Evolutionary conservation across 2,888 invertebrate genomes (phyloP).

Genomic region (Aplocera efformata): DNA sequence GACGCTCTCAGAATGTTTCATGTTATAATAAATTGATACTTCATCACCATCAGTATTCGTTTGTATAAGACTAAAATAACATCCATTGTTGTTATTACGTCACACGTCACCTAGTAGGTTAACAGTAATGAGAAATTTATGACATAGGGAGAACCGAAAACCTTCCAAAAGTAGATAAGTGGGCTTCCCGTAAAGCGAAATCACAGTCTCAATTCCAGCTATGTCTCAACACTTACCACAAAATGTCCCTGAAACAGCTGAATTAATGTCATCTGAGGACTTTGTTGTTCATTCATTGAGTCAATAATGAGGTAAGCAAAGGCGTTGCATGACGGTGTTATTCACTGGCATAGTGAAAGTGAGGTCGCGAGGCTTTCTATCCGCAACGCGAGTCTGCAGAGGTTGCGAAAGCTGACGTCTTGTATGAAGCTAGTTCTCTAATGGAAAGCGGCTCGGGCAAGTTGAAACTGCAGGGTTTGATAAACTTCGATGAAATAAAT

Average conservation of each 20-base stretch:
- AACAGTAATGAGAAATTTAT: no score
- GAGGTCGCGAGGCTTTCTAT: constrained; percentile 76
- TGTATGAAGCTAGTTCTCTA: constrained; percentile 34
- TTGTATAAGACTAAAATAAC: constrained; percentile 1
- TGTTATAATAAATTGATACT: constrained; percentile 3
- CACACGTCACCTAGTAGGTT: no score
- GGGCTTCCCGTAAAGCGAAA: no score
- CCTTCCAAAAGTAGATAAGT: no score
- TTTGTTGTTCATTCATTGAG: constrained; percentile 23
- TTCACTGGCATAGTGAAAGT: constrained; percentile 64
- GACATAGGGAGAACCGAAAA: no score
- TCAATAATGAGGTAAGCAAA: constrained; percentile 23
- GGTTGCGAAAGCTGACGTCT: constrained; percentile 63
- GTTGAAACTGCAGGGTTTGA: constrained; percentile 8
- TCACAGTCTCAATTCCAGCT: no score
- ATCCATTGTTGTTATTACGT: background rate
- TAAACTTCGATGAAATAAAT: background rate
- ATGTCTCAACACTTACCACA: no score
- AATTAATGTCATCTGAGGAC: constrained; percentile 1
- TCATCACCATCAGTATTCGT: constrained; percentile 22
- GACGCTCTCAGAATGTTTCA: constrained; percentile 34
- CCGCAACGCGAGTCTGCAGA: constrained; percentile 40
- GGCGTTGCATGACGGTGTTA: constrained; percentile 27
- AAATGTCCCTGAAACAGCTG: background rate
- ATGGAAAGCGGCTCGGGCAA: constrained; percentile 25